Percentiles rank a stretch among this genome's conserved stretches.
Evolutionary conservation across 2,888 invertebrate genomes (phyloP).

Genomic region (Malacosoma neustria): DNA sequence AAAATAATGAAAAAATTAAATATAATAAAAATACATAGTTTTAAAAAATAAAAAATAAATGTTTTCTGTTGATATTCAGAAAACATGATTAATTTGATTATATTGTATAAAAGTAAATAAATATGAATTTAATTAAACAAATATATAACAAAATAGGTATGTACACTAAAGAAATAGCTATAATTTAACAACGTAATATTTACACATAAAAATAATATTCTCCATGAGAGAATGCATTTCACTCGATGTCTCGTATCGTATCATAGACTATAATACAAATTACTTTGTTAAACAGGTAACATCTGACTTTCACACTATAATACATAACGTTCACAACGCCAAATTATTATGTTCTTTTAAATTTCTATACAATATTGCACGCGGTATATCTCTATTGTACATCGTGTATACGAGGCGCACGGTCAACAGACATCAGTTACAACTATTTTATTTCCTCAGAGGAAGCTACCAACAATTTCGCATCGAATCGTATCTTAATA

Average conservation of each 20-base stretch:
- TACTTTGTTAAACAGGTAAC: constrained; percentile 74
- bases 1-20: too few relatives aligned
- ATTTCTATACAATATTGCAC: constrained; percentile 74
- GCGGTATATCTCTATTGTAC: constrained; percentile 62
- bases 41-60: too few relatives aligned
- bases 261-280: constrained; percentile 64
- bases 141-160: constrained; percentile 65
- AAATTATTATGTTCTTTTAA: constrained; percentile 58
- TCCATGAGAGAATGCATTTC: constrained; percentile 39
- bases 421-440: constrained; percentile 34
- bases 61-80: too few relatives aligned
- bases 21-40: too few relatives aligned
- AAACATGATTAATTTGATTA: too few relatives aligned
- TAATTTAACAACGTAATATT: constrained; percentile 69
- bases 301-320: constrained; percentile 72
- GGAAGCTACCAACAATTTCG: constrained; percentile 56
- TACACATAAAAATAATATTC: constrained; percentile 50
- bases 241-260: constrained; percentile 36
- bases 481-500: constrained; percentile 42
- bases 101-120: too few relatives aligned
- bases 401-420: constrained; percentile 49
- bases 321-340: constrained; percentile 74
- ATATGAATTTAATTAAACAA: too few relatives aligned
- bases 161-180: constrained; percentile 69
- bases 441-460: constrained; percentile 49